Base-by-base conservation (phyloP, 2,113 vertebrate genomes). In the Sinosuthora webbiana region DNA sequence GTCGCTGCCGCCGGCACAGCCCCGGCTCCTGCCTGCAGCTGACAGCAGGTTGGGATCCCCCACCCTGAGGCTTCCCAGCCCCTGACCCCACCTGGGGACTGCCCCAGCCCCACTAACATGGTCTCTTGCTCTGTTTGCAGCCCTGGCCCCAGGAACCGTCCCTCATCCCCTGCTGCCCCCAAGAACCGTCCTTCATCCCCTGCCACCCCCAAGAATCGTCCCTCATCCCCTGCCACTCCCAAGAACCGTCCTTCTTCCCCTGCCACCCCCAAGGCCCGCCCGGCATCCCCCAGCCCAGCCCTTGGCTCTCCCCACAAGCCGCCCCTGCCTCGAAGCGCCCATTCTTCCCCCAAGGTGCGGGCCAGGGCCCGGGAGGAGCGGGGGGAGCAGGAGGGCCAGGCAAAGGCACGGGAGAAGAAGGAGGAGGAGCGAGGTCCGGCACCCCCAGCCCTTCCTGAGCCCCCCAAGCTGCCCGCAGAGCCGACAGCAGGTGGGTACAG, bases 231-330 rank as follows among this genome's bases (percentile, higher is more conserved):
- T 9, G 98, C 98, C 62, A 95, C 64, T 65, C 98, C 98, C 31
- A 99, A 98, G 97, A 98, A 98, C 68, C 98, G 98, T 65, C 98
- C 98, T 3, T 97, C 98, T 0, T 99, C 99, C 35, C 98, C 99
- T 8, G 98, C 98, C 60, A 96, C 97, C 9, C 97, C 98, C 27
- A 99, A 98, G 70, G 98, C 97, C 41, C 98, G 98, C 74, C 97
- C 98, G 0, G 97, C 98, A 0, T 99, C 98, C 18, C 98, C 98
- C 28, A 98, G 98, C 91, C 98, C 97, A 0, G 96, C 97, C 20
- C 96, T 97, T 1, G 14, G 96, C 73, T 97, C 97, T 19, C 98
- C 99, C 31, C 98, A 99, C 50, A 98, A 98, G 82, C 98, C 98
- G 0, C 97, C 98, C 15, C 97, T 98, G 42, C 95, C 98, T 33